Base-by-base conservation (phyloP, 2,797 vertebrate genomes). In the Diplodus sargus region DNA sequence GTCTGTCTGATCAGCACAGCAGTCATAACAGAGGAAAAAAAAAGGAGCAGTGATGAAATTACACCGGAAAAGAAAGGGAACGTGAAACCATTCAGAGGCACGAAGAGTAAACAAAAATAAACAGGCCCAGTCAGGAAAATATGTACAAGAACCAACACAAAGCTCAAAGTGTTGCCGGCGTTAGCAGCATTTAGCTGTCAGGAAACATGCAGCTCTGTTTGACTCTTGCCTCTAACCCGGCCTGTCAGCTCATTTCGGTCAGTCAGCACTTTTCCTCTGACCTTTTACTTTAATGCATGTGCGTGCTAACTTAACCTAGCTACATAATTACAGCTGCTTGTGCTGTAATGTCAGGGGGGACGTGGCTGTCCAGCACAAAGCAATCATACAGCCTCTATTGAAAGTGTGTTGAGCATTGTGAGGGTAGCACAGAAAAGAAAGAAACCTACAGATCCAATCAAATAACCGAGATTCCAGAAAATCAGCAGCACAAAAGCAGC, bases 241-340 rank as follows among this genome's bases (percentile, higher is more conserved):
- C 11, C 67, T 58, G 74, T 76, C 86, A 68, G 70, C 49, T 59
- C n/a, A 17, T 47, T 76, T 63, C 66, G 72, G 58, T 58, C 54
- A 34, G 43, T 65, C 79, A 82, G 72, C 77, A 61, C 61, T 74
- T 80, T 78, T 70, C 42, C 54, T 68, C 77, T 68, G 71, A 81
- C 71, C 79, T 78, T 78, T 65, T 5, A 39, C 22, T 70, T 57
- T 71, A 68, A 83, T 74, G 56, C 59, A 57, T 17, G 56, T 61
- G 56, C 13, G 0, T 43, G 56, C 25, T 66, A 75, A 68, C 54
- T 49, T 65, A 52, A 54, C 67, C 39, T 52, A 62, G 79, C 74
- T 69, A 13, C 72, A 76, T 77, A 85, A 85, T 79, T 68, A 85
- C 49, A 78, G 53, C 67, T 47, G 71, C 77, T 49, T 62, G 64